Evolutionary conservation across 2,113 vertebrate species (phyloP), one percentile per base, ranked within the genome.

Genomic region (Aptenodytes patagonicus): DNA sequence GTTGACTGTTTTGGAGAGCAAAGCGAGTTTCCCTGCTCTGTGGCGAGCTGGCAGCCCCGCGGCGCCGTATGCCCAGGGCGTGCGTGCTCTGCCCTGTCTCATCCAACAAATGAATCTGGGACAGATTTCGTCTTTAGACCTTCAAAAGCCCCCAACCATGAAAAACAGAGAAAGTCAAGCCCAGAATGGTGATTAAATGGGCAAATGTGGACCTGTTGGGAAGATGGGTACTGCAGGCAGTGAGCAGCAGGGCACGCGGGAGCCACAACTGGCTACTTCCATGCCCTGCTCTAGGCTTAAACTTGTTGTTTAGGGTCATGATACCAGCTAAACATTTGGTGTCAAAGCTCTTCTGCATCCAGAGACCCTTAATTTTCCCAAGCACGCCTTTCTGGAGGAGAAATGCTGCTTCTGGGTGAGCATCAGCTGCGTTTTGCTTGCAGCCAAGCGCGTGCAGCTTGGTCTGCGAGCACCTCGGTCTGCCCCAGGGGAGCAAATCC

Each of bases 391-490:
- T 42, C 44, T 68, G 31, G 40, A 65, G 44, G 32, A 77, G 68
- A 76, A 80, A 29, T 1, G 5, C 20, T 72, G 6, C 47, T 66
- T 71, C 29, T 44, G 8, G 22, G 26, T 14, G 49, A 79, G 29
- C 34, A 8, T 19, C 0, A 0, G 17, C 32, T 55, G 26, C 2
- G 0, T 66, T 92, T 91, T 57, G 11, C 68, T 83, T 38, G 61
- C 16, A 32, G 38, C 20, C 17, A 15, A 69, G 38, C 2, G 3
- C 0, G 0, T 0, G 1, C 2, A 4, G n/a, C 36, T 92, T 5
- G 0, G 24, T 52, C 51, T 62, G 24, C 1, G 8, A 73, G 62
- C 31, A 26, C 47, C 49, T 68, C 0, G 0, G 12, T 64, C 57
- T 3, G 1, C 15, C 20, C 10, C 17, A 10, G 76, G 44, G 21